Percentiles rank a stretch among this genome's conserved stretches.
Evolutionary conservation across 2,113 vertebrate genomes (phyloP).

Genomic region (Regulus satrapa): DNA sequence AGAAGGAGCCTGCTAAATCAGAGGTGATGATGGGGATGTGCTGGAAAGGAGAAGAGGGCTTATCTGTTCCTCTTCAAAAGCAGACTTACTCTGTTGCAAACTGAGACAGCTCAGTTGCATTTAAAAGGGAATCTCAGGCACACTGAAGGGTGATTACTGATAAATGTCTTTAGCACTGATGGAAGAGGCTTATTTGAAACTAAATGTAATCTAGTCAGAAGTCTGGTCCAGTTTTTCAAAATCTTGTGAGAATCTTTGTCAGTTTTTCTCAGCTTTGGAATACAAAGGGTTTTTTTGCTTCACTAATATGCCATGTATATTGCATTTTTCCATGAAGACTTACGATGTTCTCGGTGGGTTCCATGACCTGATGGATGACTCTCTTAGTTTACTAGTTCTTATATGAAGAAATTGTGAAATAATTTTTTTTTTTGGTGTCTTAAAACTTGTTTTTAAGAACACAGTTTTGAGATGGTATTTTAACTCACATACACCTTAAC

Average conservation of each 20-base stretch:
- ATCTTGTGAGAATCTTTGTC: neutral
- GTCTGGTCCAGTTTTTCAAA: neutral
- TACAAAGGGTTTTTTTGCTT: neutral
- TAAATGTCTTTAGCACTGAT: neutral
- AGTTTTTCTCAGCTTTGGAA: neutral
- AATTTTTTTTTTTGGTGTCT: neutral
- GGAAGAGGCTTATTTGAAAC: neutral
- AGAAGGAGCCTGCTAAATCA: neutral
- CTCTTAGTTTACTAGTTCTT: neutral
- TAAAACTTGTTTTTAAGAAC: neutral
- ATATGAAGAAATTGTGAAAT: neutral
- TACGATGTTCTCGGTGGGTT: neutral
- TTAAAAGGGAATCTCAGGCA: neutral
- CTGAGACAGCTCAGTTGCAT: neutral
- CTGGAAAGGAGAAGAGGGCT: neutral
- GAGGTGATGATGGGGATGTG: neutral
- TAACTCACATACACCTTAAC: neutral
- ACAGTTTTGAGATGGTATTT: neutral
- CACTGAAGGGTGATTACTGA: neutral
- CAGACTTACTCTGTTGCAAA: neutral
- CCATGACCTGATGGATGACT: neutral
- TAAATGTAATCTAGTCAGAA: neutral
- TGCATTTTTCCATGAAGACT: rapidly evolving
- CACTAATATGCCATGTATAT: neutral
- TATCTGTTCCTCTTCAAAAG: neutral